These are phyloP conservation scores for Drosophila jambulina DNA, from an alignment of 1,140 invertebrate genomes.

Conservation along the genomic window DNA sequence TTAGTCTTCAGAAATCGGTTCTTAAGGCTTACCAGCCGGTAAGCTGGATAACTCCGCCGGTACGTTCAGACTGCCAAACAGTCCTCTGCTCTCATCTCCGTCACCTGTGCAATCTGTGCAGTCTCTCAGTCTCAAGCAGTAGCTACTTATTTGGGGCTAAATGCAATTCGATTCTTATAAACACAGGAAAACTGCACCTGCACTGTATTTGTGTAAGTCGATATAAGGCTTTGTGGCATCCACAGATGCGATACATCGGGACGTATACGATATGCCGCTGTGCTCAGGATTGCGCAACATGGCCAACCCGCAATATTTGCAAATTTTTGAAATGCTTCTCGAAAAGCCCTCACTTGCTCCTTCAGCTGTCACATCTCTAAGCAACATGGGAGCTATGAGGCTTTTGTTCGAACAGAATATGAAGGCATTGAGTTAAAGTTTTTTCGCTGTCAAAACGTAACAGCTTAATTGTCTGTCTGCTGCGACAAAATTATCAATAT, in stretches of 20 bases:
- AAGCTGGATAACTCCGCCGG: not conserved
- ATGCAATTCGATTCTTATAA: conserved; percentile 5
- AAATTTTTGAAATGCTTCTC: not conserved
- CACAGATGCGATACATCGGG: conserved; percentile 10
- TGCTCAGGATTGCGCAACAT: conserved; percentile 26
- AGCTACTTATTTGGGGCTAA: not conserved
- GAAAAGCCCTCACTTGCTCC: not conserved
- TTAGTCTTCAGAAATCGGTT: not conserved
- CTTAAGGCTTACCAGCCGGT: not conserved
- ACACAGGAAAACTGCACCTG: conserved; percentile 13
- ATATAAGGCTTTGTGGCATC: conserved; percentile 6
- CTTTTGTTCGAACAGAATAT: not conserved
- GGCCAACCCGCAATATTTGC: conserved; percentile 10
- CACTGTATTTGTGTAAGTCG: conserved; percentile 11
- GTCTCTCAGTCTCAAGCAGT: not conserved
- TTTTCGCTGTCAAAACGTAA: conserved; percentile 5
- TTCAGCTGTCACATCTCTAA: not conserved
- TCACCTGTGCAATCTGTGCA: not conserved
- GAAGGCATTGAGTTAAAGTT: not conserved
- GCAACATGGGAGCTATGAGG: not conserved
- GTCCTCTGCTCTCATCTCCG: not conserved
- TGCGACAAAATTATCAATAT: conserved; percentile 21
- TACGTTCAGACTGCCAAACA: not conserved
- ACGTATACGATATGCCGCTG: conserved; percentile 8
- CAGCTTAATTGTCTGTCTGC: not conserved